Percentiles rank a stretch among this genome's conserved stretches.
Evolutionary conservation across 2,888 invertebrate species (phyloP).

Genomic region (Homarus gammarus): DNA sequence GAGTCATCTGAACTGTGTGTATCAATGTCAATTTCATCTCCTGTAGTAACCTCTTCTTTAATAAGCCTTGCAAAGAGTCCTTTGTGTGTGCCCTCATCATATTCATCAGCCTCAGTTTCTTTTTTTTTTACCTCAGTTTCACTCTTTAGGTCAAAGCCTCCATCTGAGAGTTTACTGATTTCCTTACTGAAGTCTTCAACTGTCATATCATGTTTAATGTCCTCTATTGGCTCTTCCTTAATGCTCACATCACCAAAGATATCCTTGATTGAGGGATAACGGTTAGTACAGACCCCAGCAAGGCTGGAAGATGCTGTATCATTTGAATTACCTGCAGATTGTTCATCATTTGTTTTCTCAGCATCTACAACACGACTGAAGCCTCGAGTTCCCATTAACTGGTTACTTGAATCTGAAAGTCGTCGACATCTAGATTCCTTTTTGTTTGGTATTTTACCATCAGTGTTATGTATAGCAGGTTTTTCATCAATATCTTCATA

Average conservation of each 20-base stretch:
- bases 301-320: constrained; percentile 30
- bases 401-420: not conserved
- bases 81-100: constrained; percentile 21
- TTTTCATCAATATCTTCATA: constrained; percentile 52
- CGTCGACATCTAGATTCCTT: constrained; percentile 15
- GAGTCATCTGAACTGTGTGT: constrained; percentile 55
- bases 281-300: constrained; percentile 64
- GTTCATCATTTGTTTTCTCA: constrained; percentile 13
- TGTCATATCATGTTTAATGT: constrained; percentile 53
- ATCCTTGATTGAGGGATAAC: constrained; percentile 59
- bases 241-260: constrained; percentile 60
- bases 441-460: not conserved
- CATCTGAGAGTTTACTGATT: constrained; percentile 36
- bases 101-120: not conserved
- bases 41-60: constrained; percentile 47
- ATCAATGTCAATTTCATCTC: constrained; percentile 28
- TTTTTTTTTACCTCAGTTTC: not conserved
- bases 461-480: constrained; percentile 16
- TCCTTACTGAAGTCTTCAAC: constrained; percentile 61
- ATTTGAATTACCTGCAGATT: not conserved
- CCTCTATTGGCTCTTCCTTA: constrained; percentile 61
- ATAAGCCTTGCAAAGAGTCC: constrained; percentile 61
- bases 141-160: not conserved
- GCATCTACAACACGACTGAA: not conserved
- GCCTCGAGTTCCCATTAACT: not conserved